Conservation (phyloP, 2,797 vertebrate species). For the Notolepis coatsorum region DNA sequence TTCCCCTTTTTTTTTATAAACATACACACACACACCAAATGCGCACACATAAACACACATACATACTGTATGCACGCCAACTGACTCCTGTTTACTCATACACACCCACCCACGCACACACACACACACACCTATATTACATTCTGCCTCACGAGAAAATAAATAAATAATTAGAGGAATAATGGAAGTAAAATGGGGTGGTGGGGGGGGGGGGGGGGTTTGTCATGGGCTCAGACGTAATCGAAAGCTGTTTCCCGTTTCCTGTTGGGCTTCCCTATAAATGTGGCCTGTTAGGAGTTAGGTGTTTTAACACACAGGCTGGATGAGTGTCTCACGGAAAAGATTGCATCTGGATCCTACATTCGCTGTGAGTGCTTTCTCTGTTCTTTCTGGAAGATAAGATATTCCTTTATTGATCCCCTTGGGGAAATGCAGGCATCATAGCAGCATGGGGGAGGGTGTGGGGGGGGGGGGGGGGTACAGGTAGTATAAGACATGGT, state of each 20-base stretch:
- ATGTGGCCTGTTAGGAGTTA: slow-evolving; percentile 46
- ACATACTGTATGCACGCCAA: too few relatives aligned
- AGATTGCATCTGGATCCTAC: slow-evolving; percentile 14
- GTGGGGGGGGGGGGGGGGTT: slow-evolving; percentile 43
- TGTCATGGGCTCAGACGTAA: slow-evolving; percentile 73
- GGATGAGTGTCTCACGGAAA: too few relatives aligned
- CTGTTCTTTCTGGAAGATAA: not conserved
- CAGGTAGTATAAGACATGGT: too few relatives aligned
- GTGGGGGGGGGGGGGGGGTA: too few relatives aligned
- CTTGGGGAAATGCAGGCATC: too few relatives aligned
- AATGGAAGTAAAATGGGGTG: slow-evolving; percentile 50
- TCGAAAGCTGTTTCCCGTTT: slow-evolving; percentile 71
- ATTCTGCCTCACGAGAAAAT: slow-evolving; percentile 58
- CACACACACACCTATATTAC: slow-evolving; percentile 46
- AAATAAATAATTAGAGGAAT: slow-evolving; percentile 52
- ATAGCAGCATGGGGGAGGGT: too few relatives aligned
- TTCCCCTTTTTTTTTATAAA: slow-evolving; percentile 66
- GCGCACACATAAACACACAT: slow-evolving; percentile 28
- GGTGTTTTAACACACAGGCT: slow-evolving; percentile 23
- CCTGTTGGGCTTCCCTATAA: slow-evolving; percentile 78
- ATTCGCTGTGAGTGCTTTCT: slow-evolving; percentile 41
- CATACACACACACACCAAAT: slow-evolving; percentile 18
- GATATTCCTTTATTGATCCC: too few relatives aligned
- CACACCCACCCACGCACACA: slow-evolving; percentile 35
- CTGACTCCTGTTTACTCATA: too few relatives aligned